These are phyloP conservation scores for Achatina immaculata DNA, from an alignment of 1,140 invertebrate genomes.

Conservation along the genomic window DNA sequence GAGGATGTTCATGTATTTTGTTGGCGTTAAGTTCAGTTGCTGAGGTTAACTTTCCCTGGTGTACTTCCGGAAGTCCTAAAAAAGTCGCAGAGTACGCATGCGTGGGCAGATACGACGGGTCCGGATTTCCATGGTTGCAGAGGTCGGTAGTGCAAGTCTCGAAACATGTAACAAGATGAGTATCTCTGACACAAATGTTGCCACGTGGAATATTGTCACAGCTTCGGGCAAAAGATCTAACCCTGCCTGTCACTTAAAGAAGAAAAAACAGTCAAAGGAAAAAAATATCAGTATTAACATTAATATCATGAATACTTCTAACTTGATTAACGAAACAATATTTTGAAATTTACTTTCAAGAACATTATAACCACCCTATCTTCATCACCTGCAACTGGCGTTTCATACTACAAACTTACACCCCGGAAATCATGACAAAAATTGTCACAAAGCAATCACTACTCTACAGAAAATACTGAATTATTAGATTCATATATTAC, in stretches of 20 bases:
- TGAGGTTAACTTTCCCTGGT: background rate
- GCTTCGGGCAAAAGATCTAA: slow-evolving; percentile 44
- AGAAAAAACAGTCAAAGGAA: slow-evolving; percentile 25
- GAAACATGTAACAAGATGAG: slow-evolving; percentile 46
- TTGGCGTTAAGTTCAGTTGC: background rate
- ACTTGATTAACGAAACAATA: too few species aligned
- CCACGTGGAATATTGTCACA: slow-evolving; percentile 46
- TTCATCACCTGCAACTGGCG: background rate
- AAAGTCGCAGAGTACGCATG: slow-evolving; percentile 27
- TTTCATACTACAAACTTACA: too few species aligned
- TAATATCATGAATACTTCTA: too few species aligned
- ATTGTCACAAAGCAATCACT: too few species aligned
- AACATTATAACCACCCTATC: background rate
- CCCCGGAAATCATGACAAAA: too few species aligned
- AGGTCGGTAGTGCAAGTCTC: slow-evolving; percentile 44
- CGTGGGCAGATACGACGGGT: slow-evolving; percentile 36
- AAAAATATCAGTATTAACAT: background rate
- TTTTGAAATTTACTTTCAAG: background rate
- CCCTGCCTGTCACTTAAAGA: slow-evolving; percentile 39
- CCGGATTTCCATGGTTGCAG: slow-evolving; percentile 48
- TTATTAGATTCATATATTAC: too few species aligned
- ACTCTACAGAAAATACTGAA: too few species aligned
- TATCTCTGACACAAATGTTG: slow-evolving; percentile 43
- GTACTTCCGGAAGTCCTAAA: background rate
- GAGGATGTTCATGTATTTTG: too few species aligned